phyloP scores from a whole-genome alignment of 2,888 invertebrate genomes.

The Parapristionchus giblindavisi region DNA sequence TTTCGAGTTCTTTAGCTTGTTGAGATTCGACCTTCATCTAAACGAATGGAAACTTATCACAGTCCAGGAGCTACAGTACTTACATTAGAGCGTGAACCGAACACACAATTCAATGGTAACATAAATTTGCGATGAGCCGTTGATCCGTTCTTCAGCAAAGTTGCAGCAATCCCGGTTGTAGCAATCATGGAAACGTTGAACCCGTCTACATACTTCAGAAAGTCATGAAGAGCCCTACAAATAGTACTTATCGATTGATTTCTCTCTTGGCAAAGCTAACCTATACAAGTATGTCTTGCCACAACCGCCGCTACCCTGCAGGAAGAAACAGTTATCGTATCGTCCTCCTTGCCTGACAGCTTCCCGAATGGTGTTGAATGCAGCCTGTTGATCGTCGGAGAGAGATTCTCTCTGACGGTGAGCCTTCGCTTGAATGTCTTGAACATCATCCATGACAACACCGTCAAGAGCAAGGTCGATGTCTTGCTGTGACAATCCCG shows the following conservation, averaged over 20 bases:
- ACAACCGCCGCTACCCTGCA: slow-evolving; percentile 1
- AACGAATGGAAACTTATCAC: neutral
- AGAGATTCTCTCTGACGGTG: neutral
- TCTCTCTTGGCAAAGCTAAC: neutral
- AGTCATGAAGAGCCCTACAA: neutral
- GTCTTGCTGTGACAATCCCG: neutral
- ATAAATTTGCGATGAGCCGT: slow-evolving; percentile 5
- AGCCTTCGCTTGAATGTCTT: neutral
- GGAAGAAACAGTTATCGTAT: slow-evolving; percentile 2
- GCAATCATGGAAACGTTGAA: neutral
- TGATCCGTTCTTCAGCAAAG: neutral
- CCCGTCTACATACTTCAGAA: no score
- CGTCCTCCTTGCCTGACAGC: neutral
- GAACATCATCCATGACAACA: neutral
- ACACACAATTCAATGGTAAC: neutral
- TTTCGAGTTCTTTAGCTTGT: neutral
- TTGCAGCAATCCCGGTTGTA: slow-evolving; percentile 1
- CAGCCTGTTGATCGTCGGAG: neutral
- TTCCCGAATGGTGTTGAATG: neutral
- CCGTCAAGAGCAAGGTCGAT: neutral
- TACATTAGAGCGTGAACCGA: neutral
- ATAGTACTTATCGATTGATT: no score
- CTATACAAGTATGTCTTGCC: slow-evolving; percentile 4
- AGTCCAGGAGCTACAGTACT: neutral
- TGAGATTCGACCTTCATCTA: neutral